Evolutionary conservation across 2,113 vertebrate genomes (phyloP).

Genomic region (Otus sunia): DNA sequence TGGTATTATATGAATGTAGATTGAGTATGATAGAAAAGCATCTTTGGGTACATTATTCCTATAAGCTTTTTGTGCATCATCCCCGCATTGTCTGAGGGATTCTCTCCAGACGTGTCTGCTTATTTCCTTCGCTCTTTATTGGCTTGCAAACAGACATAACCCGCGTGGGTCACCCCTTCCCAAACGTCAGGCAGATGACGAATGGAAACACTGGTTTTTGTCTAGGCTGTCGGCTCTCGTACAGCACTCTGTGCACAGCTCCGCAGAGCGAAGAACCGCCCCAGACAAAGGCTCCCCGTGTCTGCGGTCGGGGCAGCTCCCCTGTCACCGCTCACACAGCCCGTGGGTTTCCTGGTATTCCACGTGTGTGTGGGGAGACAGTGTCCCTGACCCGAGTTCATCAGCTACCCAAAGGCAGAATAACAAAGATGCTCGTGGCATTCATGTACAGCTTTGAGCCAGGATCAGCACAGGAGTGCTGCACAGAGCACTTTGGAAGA

Average conservation of each 20-base stretch:
- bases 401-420: accelerated
- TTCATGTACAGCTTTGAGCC: not conserved
- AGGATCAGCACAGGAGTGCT: accelerated
- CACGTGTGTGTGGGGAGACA: accelerated
- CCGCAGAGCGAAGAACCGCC: not conserved
- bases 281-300: accelerated
- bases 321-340: accelerated
- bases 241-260: not conserved
- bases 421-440: not conserved
- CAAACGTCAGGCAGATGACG: not conserved
- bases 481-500: not conserved
- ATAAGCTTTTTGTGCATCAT: not conserved
- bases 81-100: accelerated
- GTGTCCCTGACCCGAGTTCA: accelerated
- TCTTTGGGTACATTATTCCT: not conserved
- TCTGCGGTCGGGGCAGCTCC: accelerated
- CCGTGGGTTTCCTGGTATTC: not conserved
- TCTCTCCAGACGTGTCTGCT: not conserved
- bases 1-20: not conserved
- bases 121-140: not conserved
- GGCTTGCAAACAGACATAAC: not conserved
- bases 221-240: accelerated
- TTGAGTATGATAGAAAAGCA: not conserved
- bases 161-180: not conserved
- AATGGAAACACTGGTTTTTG: not conserved